Conservation (phyloP, 2,113 vertebrate species). For the Phoenicopterus ruber region DNA sequence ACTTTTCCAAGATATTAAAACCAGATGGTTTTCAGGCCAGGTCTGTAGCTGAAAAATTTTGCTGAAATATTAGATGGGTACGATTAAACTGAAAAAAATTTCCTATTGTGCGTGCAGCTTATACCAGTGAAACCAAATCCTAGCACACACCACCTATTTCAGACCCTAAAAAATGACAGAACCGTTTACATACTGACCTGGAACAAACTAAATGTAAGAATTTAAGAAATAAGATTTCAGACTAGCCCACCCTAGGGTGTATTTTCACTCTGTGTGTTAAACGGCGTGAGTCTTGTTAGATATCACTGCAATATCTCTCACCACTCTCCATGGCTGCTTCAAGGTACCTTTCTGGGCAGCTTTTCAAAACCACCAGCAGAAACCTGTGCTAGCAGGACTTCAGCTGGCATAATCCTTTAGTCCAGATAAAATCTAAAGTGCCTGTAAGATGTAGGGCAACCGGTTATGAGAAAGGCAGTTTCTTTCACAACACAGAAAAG, state of each 20-base stretch:
- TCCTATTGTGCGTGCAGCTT: not conserved
- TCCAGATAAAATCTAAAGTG: conserved; percentile 44
- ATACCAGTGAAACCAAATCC: not conserved
- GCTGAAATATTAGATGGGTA: not conserved
- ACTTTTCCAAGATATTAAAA: conserved; percentile 25
- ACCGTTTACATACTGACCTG: not conserved
- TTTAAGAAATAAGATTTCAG: not conserved
- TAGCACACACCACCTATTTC: not conserved
- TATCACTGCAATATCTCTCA: not conserved
- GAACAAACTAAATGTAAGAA: not conserved
- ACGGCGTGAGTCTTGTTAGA: not conserved
- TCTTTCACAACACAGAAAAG: not conserved
- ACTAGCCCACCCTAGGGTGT: not conserved
- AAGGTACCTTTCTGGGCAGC: not conserved
- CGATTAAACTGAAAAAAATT: not conserved
- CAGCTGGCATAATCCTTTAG: not conserved
- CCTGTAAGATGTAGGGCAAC: not conserved
- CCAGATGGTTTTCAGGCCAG: not conserved
- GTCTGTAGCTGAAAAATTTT: not conserved
- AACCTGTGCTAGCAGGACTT: conserved; percentile 25
- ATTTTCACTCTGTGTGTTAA: not conserved
- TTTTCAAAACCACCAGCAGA: conserved; percentile 25
- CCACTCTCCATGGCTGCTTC: not conserved
- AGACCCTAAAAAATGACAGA: not conserved
- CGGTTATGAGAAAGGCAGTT: not conserved